Percentiles rank a stretch among this genome's conserved stretches.
Conservation (phyloP, 2,113 vertebrate genomes). For the Hoplias malabaricus region DNA sequence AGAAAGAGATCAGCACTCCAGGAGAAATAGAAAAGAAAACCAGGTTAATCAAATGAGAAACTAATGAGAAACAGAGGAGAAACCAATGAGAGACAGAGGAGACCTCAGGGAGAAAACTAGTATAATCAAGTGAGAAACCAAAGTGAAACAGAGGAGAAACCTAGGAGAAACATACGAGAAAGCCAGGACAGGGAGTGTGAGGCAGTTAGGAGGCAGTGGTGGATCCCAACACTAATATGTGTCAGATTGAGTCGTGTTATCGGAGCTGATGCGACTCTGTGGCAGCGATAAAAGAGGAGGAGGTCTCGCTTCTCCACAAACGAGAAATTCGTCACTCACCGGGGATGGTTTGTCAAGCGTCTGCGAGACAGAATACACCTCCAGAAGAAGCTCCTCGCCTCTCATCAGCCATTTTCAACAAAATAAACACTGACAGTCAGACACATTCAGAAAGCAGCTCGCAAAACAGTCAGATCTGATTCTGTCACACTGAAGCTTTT, state of each 20-base stretch:
- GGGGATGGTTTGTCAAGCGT: conserved; percentile 59
- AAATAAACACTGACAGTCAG: conserved; percentile 64
- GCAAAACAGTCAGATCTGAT: conserved; percentile 51
- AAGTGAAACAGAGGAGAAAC: no score
- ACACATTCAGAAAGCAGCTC: conserved; percentile 50
- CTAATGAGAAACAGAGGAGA: no score
- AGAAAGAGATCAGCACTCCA: no score
- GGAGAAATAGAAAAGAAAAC: no score
- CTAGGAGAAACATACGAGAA: neutral
- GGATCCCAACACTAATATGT: conserved; percentile 24
- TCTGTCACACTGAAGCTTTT: conserved; percentile 48
- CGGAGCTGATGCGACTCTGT: conserved; percentile 8
- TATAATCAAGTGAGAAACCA: no score
- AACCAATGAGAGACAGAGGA: no score
- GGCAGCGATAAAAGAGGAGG: neutral
- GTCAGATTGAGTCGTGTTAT: conserved; percentile 20
- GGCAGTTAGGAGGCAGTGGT: conserved; percentile 20
- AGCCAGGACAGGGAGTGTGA: neutral
- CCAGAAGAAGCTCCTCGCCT: conserved; percentile 45
- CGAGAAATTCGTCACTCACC: conserved; percentile 40
- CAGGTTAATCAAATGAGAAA: no score
- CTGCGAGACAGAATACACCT: conserved; percentile 48
- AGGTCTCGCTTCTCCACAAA: conserved; percentile 41
- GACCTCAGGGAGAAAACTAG: no score
- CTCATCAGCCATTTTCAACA: conserved; percentile 39